Percentiles rank a stretch among this genome's conserved stretches.
Evolutionary conservation across 2,113 vertebrate genomes (phyloP).

Genomic region (Pelmatolapia mariae): DNA sequence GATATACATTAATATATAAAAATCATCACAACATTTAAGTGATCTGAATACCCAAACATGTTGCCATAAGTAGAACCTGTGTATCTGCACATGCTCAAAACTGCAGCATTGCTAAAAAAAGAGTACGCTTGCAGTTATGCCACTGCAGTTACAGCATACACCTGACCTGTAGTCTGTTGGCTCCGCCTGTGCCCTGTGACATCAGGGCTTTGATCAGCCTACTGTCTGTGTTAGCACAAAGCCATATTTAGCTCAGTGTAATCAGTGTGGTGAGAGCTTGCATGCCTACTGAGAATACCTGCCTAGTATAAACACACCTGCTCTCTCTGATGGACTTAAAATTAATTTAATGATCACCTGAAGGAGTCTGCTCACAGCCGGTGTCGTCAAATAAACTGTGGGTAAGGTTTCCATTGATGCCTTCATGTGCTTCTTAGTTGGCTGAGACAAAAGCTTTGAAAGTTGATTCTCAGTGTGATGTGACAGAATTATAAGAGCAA

Average conservation of each 20-base stretch:
- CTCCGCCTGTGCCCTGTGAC: conserved; percentile 58
- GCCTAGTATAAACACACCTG: conserved; percentile 63
- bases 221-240: conserved; percentile 64
- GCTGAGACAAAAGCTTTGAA: not conserved
- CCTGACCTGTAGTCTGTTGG: conserved; percentile 53
- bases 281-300: conserved; percentile 54
- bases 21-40: not conserved
- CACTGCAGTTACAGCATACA: conserved; percentile 4
- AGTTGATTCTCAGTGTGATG: not conserved
- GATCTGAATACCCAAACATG: not conserved
- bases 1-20: not conserved
- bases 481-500: not conserved
- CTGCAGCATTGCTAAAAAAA: not conserved
- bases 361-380: conserved; percentile 15
- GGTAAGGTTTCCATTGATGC: conserved; percentile 40
- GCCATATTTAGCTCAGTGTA: conserved; percentile 72
- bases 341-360: conserved; percentile 40
- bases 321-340: conserved; percentile 35
- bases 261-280: conserved; percentile 59
- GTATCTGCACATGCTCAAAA: not conserved
- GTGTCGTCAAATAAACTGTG: not conserved
- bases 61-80: not conserved
- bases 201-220: conserved; percentile 70
- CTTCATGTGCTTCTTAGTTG: not conserved
- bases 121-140: not conserved